These are phyloP conservation scores for Tragelaphus imberbis DNA, from an alignment of 2,113 vertebrate genomes.

Conservation along the genomic window DNA sequence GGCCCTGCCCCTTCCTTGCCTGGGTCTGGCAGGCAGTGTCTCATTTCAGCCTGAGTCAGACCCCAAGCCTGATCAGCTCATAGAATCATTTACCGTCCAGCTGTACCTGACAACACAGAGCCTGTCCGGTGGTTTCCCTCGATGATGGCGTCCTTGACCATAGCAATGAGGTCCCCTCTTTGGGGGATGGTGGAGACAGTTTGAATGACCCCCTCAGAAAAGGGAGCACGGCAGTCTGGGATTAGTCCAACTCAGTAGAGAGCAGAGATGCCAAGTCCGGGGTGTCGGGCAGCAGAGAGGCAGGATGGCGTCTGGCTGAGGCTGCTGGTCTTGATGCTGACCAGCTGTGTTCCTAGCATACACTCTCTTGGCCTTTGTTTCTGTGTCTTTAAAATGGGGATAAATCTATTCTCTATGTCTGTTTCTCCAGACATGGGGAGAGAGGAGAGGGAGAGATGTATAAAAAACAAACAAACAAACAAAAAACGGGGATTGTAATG, in stretches of 20 bases:
- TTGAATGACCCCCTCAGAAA: background rate
- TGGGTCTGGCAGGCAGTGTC: background rate
- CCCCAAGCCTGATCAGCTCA: background rate
- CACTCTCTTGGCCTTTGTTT: background rate
- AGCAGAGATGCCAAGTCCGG: rapidly evolving
- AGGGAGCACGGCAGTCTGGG: background rate
- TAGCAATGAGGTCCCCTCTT: background rate
- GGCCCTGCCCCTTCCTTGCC: background rate
- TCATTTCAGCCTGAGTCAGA: background rate
- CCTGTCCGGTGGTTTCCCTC: background rate
- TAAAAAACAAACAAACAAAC: background rate
- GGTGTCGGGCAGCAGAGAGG: background rate
- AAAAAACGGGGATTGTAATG: background rate
- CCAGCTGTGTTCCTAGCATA: background rate
- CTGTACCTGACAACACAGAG: background rate
- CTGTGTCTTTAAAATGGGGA: background rate
- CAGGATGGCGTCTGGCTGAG: background rate
- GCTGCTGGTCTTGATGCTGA: background rate
- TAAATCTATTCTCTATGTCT: background rate
- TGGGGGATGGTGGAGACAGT: background rate
- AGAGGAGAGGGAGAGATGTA: background rate
- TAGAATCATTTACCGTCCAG: background rate
- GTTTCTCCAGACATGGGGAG: background rate
- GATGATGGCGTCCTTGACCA: background rate
- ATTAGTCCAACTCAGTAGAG: background rate